Percentiles rank a stretch among this genome's conserved stretches.
Conservation (phyloP, 2,888 invertebrate genomes). For the Leptodirus hochenwartii region DNA sequence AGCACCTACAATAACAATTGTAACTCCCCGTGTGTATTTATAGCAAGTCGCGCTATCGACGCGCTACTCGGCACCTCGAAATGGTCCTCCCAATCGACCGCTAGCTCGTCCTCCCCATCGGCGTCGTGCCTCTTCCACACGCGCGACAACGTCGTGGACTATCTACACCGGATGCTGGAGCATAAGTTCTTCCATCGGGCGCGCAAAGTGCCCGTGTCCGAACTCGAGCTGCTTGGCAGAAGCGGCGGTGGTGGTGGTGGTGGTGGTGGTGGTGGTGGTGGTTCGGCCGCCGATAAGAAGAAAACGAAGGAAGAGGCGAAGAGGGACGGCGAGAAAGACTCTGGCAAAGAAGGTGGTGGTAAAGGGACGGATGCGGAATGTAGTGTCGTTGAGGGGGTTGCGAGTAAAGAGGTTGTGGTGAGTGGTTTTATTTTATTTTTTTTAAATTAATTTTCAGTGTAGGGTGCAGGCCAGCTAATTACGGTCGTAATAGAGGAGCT, state of each 20-base stretch:
- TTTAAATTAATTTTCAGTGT: too few species aligned
- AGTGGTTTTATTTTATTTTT: slow-evolving; percentile 9
- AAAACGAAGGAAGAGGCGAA: slow-evolving; percentile 28
- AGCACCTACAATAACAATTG: too few species aligned
- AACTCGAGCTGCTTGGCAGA: slow-evolving; percentile 43
- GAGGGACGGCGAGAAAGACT: slow-evolving; percentile 27
- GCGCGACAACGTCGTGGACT: slow-evolving; percentile 62
- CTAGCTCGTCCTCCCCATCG: slow-evolving; percentile 1
- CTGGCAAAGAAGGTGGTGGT: slow-evolving; percentile 23
- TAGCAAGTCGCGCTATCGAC: too few species aligned
- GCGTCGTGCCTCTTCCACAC: slow-evolving; percentile 48
- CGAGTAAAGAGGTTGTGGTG: slow-evolving; percentile 26
- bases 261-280: too few species aligned
- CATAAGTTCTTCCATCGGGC: slow-evolving; percentile 95
- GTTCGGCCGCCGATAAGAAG: slow-evolving; percentile 38
- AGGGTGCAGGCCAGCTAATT: too few species aligned
- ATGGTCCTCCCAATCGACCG: not conserved
- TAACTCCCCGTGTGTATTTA: too few species aligned
- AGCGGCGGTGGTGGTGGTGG: too few species aligned
- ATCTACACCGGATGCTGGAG: slow-evolving; percentile 65
- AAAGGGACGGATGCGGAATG: slow-evolving; percentile 31
- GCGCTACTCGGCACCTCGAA: too few species aligned
- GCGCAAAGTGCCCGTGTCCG: slow-evolving; percentile 63
- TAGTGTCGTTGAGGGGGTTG: slow-evolving; percentile 34
- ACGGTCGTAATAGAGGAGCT: too few species aligned